Conservation (phyloP, 2,888 invertebrate genomes). For the Steromphala cineraria region DNA sequence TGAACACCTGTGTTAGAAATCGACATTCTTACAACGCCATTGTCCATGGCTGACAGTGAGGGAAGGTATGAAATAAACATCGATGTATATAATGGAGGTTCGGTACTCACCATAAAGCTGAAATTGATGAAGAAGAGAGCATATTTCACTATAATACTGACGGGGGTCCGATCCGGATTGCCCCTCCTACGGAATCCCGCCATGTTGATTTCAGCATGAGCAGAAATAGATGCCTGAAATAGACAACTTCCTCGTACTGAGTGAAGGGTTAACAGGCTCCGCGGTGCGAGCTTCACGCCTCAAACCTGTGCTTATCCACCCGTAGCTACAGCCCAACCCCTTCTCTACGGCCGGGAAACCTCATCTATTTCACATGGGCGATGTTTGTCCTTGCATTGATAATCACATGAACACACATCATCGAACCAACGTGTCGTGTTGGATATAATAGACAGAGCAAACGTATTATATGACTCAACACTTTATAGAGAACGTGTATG, state of each 20-base stretch:
- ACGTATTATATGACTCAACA: too few relatives aligned
- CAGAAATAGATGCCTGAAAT: neutral
- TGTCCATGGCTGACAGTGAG: too few relatives aligned
- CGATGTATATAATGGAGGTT: neutral
- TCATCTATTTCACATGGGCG: too few relatives aligned
- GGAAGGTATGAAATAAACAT: neutral
- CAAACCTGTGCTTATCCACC: neutral
- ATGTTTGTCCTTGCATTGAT: too few relatives aligned
- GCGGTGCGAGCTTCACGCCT: neutral
- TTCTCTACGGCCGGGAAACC: neutral
- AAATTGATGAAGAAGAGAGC: constrained; percentile 41
- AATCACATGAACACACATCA: too few relatives aligned
- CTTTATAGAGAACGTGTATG: too few relatives aligned
- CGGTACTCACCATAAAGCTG: constrained; percentile 38
- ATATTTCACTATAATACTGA: constrained; percentile 38
- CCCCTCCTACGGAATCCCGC: neutral
- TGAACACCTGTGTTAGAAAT: too few relatives aligned
- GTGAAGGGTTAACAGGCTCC: too few relatives aligned
- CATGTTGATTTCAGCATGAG: neutral
- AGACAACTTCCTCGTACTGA: too few relatives aligned
- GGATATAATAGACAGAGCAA: too few relatives aligned
- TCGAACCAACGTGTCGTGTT: too few relatives aligned
- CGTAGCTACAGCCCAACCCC: neutral
- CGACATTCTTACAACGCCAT: too few relatives aligned
- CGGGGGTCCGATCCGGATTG: constrained; percentile 33